Evolutionary conservation across 2,113 vertebrate species (phyloP).

Genomic region (Xyliphius kryptos): DNA sequence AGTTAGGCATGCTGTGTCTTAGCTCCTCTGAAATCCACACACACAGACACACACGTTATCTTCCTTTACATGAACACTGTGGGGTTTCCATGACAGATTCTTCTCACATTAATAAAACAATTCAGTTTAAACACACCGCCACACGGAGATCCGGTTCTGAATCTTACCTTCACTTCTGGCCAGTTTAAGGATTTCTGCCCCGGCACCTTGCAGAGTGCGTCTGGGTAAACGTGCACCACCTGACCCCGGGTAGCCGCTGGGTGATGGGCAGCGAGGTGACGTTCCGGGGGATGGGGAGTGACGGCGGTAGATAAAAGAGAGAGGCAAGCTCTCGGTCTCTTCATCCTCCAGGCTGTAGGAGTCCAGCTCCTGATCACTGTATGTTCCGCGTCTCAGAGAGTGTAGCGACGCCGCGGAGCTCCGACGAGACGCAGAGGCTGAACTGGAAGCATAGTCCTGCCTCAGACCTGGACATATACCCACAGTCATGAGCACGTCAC

Average conservation of each 20-base stretch:
- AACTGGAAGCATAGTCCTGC: conserved; percentile 84
- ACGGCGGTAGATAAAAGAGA: conserved; percentile 62
- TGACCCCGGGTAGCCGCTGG: conserved; percentile 55
- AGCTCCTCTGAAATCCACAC: conserved; percentile 76
- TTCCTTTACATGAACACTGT: too few relatives aligned
- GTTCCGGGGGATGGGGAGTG: conserved; percentile 78
- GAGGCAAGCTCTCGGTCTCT: conserved; percentile 69
- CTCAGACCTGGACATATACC: conserved; percentile 67
- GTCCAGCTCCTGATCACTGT: conserved; percentile 87
- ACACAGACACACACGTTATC: conserved; percentile 30
- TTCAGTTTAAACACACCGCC: too few relatives aligned
- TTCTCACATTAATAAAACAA: too few relatives aligned
- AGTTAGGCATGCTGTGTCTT: conserved; percentile 86
- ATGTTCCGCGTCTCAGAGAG: conserved; percentile 79
- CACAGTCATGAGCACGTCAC: neutral
- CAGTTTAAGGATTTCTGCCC: conserved; percentile 75
- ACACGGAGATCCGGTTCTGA: too few relatives aligned
- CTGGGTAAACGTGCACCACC: conserved; percentile 69
- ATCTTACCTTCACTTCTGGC: conserved; percentile 73
- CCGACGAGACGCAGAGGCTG: conserved; percentile 74
- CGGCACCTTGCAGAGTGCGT: conserved; percentile 67
- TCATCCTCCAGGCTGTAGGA: conserved; percentile 83
- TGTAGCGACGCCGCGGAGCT: conserved; percentile 83
- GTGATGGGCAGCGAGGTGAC: conserved; percentile 80
- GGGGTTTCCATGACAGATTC: too few relatives aligned